Conservation (phyloP, 2,888 invertebrate genomes). For the Melangyna quadrimaculata region DNA sequence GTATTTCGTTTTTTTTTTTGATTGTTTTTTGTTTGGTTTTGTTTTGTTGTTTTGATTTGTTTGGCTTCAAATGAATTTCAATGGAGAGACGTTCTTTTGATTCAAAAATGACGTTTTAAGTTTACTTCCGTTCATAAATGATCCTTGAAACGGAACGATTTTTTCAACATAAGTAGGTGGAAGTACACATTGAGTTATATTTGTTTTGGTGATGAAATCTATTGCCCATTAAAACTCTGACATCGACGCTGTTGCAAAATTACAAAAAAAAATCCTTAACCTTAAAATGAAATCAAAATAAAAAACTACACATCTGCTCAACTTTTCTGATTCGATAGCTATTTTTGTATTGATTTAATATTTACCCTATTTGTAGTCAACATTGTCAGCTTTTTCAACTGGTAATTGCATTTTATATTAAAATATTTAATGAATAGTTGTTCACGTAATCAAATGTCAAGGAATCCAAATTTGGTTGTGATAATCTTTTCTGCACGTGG, state of each 20-base stretch:
- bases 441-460: too few relatives aligned
- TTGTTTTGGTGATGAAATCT: not conserved
- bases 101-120: slow-evolving; percentile 6
- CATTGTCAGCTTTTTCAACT: too few relatives aligned
- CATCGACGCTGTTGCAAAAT: not conserved
- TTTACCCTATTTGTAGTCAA: too few relatives aligned
- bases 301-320: too few relatives aligned
- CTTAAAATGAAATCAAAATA: not conserved
- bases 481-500: too few relatives aligned
- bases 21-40: not conserved
- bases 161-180: not conserved
- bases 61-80: not conserved
- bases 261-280: not conserved
- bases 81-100: not conserved
- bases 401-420: too few relatives aligned
- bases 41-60: not conserved
- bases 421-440: too few relatives aligned
- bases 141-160: slow-evolving; percentile 31
- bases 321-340: too few relatives aligned
- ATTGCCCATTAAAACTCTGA: slow-evolving; percentile 9
- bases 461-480: too few relatives aligned
- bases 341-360: too few relatives aligned
- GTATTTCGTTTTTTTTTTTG: not conserved
- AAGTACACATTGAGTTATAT: not conserved
- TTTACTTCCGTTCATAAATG: slow-evolving; percentile 50